A percentile compares a stretch with the other conserved stretches of the same genome.
Conservation (phyloP, 2,797 vertebrate genomes). For the Mormyrus hasselquistii region DNA sequence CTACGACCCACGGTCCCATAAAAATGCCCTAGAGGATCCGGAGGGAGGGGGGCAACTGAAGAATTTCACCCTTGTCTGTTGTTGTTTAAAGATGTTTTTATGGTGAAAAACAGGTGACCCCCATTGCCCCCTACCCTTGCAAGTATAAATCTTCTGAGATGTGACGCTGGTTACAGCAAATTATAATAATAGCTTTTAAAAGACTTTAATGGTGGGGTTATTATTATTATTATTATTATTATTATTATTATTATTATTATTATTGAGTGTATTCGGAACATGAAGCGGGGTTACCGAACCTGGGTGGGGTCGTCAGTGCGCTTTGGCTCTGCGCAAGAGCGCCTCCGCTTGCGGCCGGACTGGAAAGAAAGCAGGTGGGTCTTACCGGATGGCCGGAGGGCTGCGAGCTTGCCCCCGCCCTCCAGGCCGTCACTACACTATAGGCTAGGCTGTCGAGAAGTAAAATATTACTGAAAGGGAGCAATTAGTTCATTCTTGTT, state of each 20-base stretch:
- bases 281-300: not conserved
- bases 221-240: not conserved
- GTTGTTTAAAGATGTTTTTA: slow-evolving; percentile 5
- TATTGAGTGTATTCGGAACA: not conserved
- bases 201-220: not conserved
- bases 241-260: not conserved
- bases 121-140: not conserved
- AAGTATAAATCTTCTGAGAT: not conserved
- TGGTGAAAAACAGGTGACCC: not conserved
- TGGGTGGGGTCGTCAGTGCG: not conserved
- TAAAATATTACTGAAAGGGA: not conserved
- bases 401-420: not conserved
- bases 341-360: not conserved
- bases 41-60: not conserved
- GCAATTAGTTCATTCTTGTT: not conserved
- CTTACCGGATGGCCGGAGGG: not conserved
- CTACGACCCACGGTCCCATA: not conserved
- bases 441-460: not conserved
- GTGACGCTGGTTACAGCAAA: not conserved
- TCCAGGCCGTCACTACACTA: not conserved
- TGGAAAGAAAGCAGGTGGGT: slow-evolving; percentile 1
- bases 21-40: not conserved
- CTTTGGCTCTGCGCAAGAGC: not conserved
- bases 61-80: slow-evolving; percentile 7
- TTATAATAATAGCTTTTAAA: not conserved